These are phyloP conservation scores for Xiphias gladius DNA, from an alignment of 2,113 vertebrate species.

Conservation along the genomic window DNA sequence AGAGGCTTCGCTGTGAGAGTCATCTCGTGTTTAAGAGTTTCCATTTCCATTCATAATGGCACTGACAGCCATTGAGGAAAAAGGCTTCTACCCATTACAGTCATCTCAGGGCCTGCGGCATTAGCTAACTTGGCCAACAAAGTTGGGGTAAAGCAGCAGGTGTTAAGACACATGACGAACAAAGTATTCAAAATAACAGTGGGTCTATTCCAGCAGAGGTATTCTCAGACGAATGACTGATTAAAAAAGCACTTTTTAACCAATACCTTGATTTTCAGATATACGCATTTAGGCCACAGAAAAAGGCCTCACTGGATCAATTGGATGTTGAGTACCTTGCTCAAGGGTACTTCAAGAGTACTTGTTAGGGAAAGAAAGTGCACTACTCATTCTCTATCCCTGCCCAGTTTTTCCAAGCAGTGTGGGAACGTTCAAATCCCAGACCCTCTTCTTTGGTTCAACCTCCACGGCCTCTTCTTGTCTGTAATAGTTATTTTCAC, in stretches of 20 bases:
- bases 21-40: slow-evolving; percentile 69
- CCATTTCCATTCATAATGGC: slow-evolving; percentile 69
- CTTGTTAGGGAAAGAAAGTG: slow-evolving; percentile 16
- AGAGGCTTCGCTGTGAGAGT: slow-evolving; percentile 64
- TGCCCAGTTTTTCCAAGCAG: not conserved
- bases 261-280: slow-evolving; percentile 2
- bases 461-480: not conserved
- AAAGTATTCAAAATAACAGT: not conserved
- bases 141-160: slow-evolving; percentile 38
- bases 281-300: not conserved
- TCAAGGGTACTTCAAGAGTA: slow-evolving; percentile 39
- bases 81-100: slow-evolving; percentile 47
- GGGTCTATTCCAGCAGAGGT: not conserved
- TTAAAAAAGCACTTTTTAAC: no score
- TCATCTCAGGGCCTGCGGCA: slow-evolving; percentile 28
- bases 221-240: not conserved
- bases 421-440: slow-evolving; percentile 36
- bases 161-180: slow-evolving; percentile 36
- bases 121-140: slow-evolving; percentile 27
- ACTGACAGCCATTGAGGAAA: slow-evolving; percentile 42
- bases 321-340: slow-evolving; percentile 14
- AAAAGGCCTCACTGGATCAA: slow-evolving; percentile 14
- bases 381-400: not conserved
- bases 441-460: slow-evolving; percentile 1
- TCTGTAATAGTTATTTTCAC: not conserved